Percentiles rank a stretch among this genome's conserved stretches.
Evolutionary conservation across 2,113 vertebrate genomes (phyloP).

Genomic region (Herpetotheres cachinnans): DNA sequence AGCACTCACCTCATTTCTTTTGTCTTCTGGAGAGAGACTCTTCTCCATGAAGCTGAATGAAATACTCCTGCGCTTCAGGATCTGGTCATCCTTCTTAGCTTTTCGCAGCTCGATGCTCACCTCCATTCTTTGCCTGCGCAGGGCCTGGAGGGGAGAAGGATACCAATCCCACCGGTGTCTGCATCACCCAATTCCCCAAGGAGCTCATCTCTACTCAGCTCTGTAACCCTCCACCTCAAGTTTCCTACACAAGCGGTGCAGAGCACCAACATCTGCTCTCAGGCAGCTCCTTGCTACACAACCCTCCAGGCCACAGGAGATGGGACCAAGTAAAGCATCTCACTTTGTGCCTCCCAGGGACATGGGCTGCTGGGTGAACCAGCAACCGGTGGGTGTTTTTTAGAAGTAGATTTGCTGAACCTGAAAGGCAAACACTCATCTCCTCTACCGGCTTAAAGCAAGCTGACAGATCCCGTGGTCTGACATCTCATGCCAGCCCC

Average conservation of each 20-base stretch:
- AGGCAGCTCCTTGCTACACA: neutral
- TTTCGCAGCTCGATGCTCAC: conserved; percentile 83
- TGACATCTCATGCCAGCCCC: neutral
- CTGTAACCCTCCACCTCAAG: fast-evolving
- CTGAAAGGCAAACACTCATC: neutral
- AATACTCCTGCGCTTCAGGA: conserved; percentile 85
- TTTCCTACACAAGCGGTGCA: fast-evolving
- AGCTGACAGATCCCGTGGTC: neutral
- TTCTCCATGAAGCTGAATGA: conserved; percentile 10
- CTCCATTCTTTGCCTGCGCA: conserved; percentile 76
- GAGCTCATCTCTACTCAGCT: neutral
- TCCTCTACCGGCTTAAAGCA: neutral
- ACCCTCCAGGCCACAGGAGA: no score
- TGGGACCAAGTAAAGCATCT: neutral
- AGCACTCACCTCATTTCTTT: neutral
- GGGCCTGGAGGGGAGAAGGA: conserved; percentile 60
- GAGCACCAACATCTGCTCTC: neutral
- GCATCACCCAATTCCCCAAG: neutral
- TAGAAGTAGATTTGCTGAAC: neutral
- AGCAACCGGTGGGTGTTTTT: neutral
- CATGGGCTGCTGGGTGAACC: neutral
- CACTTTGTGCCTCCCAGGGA: neutral
- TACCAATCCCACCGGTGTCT: fast-evolving
- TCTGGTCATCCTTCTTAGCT: conserved; percentile 82
- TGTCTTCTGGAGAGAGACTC: conserved; percentile 9